A percentile compares a stretch with the other conserved stretches of the same genome.
Conservation (phyloP, 2,797 vertebrate species). For the Poecilia picta region DNA sequence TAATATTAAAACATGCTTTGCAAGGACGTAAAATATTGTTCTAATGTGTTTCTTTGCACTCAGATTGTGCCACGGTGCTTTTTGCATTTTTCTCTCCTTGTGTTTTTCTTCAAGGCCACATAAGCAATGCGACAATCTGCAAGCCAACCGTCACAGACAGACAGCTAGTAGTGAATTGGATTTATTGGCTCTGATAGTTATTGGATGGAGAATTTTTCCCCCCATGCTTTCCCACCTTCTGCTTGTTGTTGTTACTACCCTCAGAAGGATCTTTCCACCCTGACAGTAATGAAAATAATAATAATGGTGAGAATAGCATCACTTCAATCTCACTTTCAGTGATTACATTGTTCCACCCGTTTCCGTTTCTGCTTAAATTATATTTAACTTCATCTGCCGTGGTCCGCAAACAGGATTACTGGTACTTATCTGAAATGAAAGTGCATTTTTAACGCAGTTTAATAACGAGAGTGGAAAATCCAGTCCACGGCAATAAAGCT, state of each 20-base stretch:
- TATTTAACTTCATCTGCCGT: slow-evolving; percentile 84
- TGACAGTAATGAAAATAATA: slow-evolving; percentile 81
- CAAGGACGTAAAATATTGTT: neutral
- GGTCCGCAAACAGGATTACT: slow-evolving; percentile 85
- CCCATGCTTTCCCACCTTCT: slow-evolving; percentile 62
- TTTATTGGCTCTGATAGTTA: slow-evolving; percentile 73
- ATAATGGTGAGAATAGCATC: slow-evolving; percentile 82
- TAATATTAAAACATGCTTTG: neutral
- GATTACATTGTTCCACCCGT: slow-evolving; percentile 83
- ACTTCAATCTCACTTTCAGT: slow-evolving; percentile 85
- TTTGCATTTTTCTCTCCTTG: slow-evolving; percentile 60
- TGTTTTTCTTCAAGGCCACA: slow-evolving; percentile 66
- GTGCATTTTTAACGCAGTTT: slow-evolving; percentile 85
- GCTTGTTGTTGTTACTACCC: slow-evolving; percentile 52
- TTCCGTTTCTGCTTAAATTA: slow-evolving; percentile 86
- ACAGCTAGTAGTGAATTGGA: slow-evolving; percentile 55
- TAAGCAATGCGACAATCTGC: slow-evolving; percentile 59
- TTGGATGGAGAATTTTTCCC: slow-evolving; percentile 46
- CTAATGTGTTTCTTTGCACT: slow-evolving; percentile 46
- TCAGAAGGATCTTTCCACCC: slow-evolving; percentile 56
- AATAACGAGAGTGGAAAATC: slow-evolving; percentile 86
- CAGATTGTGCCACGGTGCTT: slow-evolving; percentile 62
- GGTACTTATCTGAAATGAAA: slow-evolving; percentile 88
- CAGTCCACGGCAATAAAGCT: slow-evolving; percentile 83
- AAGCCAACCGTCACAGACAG: slow-evolving; percentile 65